Evolutionary conservation across 2,888 invertebrate genomes (phyloP).

Genomic region (Xylota segnis): DNA sequence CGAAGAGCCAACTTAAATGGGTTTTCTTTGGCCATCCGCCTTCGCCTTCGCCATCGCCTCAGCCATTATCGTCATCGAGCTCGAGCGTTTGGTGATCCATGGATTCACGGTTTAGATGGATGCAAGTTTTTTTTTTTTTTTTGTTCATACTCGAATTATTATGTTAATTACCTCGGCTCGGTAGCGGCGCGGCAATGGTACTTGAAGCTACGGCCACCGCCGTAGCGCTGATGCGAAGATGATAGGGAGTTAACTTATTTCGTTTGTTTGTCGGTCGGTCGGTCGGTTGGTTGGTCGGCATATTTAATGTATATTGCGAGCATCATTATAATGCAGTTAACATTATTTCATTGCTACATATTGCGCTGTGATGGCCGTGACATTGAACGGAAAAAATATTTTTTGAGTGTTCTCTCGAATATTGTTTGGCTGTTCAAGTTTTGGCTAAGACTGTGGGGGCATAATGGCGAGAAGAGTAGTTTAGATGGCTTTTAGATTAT

Average conservation of each 20-base stretch:
- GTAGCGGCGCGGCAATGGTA: conserved; percentile 40
- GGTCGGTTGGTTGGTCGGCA: background rate
- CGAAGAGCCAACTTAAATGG: conserved; percentile 59
- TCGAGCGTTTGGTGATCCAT: conserved; percentile 60
- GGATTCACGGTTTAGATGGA: conserved; percentile 64
- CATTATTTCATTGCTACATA: conserved; percentile 31
- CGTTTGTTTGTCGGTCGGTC: conserved; percentile 17
- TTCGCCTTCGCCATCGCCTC: conserved; percentile 31
- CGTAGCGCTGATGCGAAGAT: conserved; percentile 47
- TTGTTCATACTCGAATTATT: conserved; percentile 75
- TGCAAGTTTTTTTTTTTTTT: conserved; percentile 46
- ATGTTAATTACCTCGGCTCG: conserved; percentile 71
- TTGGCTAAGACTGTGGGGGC: background rate
- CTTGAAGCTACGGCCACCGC: conserved; percentile 46
- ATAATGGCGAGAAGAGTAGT: background rate
- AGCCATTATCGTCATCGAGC: conserved; percentile 39
- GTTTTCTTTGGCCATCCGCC: conserved; percentile 64
- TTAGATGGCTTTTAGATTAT: conserved; percentile 4
- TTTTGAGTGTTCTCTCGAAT: background rate
- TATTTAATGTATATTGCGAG: conserved; percentile 35
- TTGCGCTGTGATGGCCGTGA: conserved; percentile 41
- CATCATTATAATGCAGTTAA: conserved; percentile 70
- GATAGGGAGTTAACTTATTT: conserved; percentile 55
- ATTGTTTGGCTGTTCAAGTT: background rate
- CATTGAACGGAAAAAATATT: conserved; percentile 41